phyloP scores from a whole-genome alignment of 2,888 invertebrate species.

The Dyspetes luteomarginatus region DNA sequence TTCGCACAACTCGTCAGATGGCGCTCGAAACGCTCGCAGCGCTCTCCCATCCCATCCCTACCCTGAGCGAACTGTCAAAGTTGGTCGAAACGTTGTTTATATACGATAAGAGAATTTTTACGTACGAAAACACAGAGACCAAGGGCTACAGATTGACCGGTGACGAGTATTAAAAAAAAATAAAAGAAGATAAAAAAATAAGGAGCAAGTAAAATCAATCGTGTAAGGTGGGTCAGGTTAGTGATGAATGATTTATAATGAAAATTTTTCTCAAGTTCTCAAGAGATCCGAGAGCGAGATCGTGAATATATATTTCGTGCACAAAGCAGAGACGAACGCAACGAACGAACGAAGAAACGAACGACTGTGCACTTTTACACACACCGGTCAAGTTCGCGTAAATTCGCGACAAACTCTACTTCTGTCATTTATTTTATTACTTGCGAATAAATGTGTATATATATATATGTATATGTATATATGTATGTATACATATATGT shows the following conservation, averaged over 20 bases:
- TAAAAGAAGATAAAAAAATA: not conserved
- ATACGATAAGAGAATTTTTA: constrained; percentile 76
- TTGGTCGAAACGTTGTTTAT: constrained; percentile 77
- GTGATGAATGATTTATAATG: constrained; percentile 6
- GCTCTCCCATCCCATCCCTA: constrained; percentile 57
- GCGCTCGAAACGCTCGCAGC: constrained; percentile 52
- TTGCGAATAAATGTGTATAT: too few species aligned
- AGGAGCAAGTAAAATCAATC: constrained; percentile 10
- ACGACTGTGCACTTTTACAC: too few species aligned
- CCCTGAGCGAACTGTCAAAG: constrained; percentile 75
- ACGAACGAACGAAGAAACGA: too few species aligned
- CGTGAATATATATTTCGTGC: too few species aligned
- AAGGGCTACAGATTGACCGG: constrained; percentile 37
- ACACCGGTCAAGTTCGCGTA: not conserved
- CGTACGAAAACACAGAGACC: constrained; percentile 16
- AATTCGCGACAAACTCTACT: not conserved
- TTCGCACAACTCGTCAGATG: constrained; percentile 54
- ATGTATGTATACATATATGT: too few species aligned
- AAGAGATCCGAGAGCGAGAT: not conserved
- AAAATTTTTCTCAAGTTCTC: not conserved
- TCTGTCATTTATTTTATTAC: not conserved
- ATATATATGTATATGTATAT: too few species aligned
- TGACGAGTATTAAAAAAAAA: constrained; percentile 7
- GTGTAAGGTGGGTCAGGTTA: constrained; percentile 35
- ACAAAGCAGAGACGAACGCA: too few species aligned